Evolutionary conservation across 2,888 invertebrate species (phyloP).

Genomic region (Zygogramma bicolorata): DNA sequence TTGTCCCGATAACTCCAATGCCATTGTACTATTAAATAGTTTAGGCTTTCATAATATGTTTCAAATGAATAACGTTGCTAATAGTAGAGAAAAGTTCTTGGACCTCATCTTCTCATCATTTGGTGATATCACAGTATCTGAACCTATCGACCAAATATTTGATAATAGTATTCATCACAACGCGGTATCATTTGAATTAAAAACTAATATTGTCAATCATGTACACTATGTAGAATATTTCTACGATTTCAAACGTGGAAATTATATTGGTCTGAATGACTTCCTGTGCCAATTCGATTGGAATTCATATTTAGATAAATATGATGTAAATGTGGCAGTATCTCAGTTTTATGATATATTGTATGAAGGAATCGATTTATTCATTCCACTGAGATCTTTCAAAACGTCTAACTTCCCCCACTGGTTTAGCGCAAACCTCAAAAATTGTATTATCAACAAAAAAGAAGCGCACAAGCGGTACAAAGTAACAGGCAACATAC

Average conservation of each 20-base stretch:
- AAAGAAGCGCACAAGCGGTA: not conserved
- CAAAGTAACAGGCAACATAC: not conserved
- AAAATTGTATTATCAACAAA: not conserved
- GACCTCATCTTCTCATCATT: not conserved
- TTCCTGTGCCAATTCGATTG: not conserved
- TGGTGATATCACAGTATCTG: not conserved
- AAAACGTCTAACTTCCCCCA: not conserved
- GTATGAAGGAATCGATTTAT: not conserved
- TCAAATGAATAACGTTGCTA: not conserved
- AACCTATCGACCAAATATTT: not conserved
- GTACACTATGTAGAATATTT: not conserved
- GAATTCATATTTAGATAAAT: not conserved
- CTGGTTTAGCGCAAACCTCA: not conserved
- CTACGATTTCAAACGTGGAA: not conserved
- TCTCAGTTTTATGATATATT: not conserved
- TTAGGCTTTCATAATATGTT: not conserved
- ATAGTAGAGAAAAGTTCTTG: not conserved
- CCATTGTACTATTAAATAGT: not conserved
- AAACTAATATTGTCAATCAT: not conserved
- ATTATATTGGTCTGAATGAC: not conserved
- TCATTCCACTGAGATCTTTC: not conserved
- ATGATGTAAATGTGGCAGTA: not conserved
- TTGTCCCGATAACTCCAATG: not conserved
- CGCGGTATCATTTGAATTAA: not conserved
- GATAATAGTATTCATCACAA: not conserved